These are phyloP conservation scores for Drosophila saltans DNA, from an alignment of 1,140 invertebrate genomes.

Conservation along the genomic window DNA sequence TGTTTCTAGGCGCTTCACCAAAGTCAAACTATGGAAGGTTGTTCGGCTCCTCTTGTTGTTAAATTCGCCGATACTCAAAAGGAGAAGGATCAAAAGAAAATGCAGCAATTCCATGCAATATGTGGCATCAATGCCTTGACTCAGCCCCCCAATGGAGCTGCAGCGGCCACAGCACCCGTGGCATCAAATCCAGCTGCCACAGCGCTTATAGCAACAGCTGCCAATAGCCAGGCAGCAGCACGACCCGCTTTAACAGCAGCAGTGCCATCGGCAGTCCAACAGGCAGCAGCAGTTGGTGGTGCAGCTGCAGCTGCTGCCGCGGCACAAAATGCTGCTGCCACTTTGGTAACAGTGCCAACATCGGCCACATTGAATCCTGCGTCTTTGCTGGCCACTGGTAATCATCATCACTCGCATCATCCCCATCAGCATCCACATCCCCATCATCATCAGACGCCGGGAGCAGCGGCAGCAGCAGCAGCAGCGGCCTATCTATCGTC, in stretches of 20 bases:
- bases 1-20: constrained; percentile 92
- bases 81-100: constrained; percentile 97
- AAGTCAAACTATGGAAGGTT: constrained; percentile 99
- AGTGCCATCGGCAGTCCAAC: constrained; percentile 56
- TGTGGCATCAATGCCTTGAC: constrained; percentile 86
- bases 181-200: constrained; percentile 57
- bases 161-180: constrained; percentile 60
- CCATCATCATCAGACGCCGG: constrained; percentile 53
- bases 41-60: constrained; percentile 97
- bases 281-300: constrained; percentile 22
- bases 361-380: constrained; percentile 48
- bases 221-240: constrained; percentile 27
- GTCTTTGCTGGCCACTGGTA: constrained; percentile 46
- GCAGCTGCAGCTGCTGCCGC: constrained; percentile 22
- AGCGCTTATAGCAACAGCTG: constrained; percentile 60
- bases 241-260: constrained; percentile 70
- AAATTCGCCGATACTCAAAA: constrained; percentile 99
- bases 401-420: constrained; percentile 20
- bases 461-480: constrained; percentile 59
- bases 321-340: constrained; percentile 37
- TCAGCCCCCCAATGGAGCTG: constrained; percentile 55
- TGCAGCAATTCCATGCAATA: constrained; percentile 95
- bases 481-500: constrained; percentile 67
- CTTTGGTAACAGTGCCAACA: constrained; percentile 54
- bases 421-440: constrained; percentile 13